A percentile compares a stretch with the other conserved stretches of the same genome.
phyloP scores from a whole-genome alignment of 2,113 vertebrate genomes.

The Epinephelus moara region DNA sequence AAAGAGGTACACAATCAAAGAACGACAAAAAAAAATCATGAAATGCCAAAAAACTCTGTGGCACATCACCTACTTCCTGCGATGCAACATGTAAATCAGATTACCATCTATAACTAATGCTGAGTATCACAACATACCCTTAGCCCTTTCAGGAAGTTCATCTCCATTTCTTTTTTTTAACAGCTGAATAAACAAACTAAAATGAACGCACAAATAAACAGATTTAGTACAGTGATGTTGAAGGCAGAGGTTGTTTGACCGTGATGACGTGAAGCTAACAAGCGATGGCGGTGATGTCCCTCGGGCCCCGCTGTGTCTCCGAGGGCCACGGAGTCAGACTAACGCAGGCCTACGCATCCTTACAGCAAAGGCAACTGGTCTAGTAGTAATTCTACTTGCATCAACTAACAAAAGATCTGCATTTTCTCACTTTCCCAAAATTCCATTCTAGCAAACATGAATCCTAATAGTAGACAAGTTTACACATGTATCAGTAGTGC shows the following conservation, averaged over 20 bases:
- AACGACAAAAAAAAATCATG: conserved; percentile 18
- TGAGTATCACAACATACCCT: conserved; percentile 55
- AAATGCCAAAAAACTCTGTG: conserved; percentile 52
- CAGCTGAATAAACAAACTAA: conserved; percentile 22
- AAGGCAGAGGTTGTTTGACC: conserved; percentile 64
- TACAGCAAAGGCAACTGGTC: conserved; percentile 77
- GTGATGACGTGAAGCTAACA: conserved; percentile 41
- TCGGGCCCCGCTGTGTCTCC: conserved; percentile 23
- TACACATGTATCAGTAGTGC: conserved; percentile 80
- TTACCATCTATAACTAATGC: conserved; percentile 60
- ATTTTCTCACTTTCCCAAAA: conserved; percentile 59
- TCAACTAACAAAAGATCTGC: conserved; percentile 55
- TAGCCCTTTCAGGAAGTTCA: conserved; percentile 67
- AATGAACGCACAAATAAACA: conserved; percentile 23
- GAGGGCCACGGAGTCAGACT: conserved; percentile 42
- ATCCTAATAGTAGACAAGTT: conserved; percentile 71
- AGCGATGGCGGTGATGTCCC: conserved; percentile 10
- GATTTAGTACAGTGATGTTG: conserved; percentile 22
- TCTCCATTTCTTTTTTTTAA: conserved; percentile 38
- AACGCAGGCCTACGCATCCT: conserved; percentile 60
- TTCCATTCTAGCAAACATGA: conserved; percentile 71
- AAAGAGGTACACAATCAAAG: conserved; percentile 39
- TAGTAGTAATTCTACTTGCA: conserved; percentile 64
- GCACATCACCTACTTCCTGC: conserved; percentile 57
- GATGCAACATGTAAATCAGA: conserved; percentile 60